A percentile compares a stretch with the other conserved stretches of the same genome.
Conservation (phyloP, 2,113 vertebrate species). For the Gadus macrocephalus region DNA sequence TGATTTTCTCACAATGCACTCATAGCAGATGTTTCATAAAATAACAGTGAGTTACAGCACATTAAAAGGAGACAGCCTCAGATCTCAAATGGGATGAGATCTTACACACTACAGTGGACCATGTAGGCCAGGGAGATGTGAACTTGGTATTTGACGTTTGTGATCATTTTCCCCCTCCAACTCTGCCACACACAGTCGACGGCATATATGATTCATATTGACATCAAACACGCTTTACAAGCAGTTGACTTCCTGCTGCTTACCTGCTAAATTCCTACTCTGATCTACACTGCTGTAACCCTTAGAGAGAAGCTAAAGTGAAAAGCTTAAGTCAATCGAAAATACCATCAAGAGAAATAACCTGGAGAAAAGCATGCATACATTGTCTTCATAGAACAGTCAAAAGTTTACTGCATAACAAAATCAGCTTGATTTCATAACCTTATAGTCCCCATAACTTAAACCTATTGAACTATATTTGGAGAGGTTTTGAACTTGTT, state of each 20-base stretch:
- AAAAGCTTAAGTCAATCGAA: too few relatives aligned
- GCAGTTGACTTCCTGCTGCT: constrained; percentile 9
- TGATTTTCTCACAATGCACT: too few relatives aligned
- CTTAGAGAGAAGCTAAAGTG: too few relatives aligned
- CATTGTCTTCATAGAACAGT: too few relatives aligned
- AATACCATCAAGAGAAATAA: too few relatives aligned
- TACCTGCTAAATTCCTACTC: too few relatives aligned
- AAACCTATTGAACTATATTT: background rate
- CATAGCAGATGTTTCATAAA: too few relatives aligned
- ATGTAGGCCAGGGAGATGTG: constrained; percentile 14
- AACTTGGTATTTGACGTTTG: constrained; percentile 1
- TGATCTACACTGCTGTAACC: too few relatives aligned
- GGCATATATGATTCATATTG: background rate
- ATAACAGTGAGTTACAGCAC: background rate
- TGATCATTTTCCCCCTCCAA: constrained; percentile 12
- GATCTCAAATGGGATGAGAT: background rate
- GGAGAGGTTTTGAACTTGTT: background rate
- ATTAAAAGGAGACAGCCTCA: background rate
- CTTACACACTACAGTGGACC: background rate
- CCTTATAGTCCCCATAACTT: too few relatives aligned
- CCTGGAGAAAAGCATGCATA: too few relatives aligned
- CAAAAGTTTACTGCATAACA: too few relatives aligned
- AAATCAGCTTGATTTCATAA: too few relatives aligned
- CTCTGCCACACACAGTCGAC: background rate
- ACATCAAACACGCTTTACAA: constrained; percentile 9